phyloP scores from a whole-genome alignment of 2,888 invertebrate species.

The Hypolimnas misippus region DNA sequence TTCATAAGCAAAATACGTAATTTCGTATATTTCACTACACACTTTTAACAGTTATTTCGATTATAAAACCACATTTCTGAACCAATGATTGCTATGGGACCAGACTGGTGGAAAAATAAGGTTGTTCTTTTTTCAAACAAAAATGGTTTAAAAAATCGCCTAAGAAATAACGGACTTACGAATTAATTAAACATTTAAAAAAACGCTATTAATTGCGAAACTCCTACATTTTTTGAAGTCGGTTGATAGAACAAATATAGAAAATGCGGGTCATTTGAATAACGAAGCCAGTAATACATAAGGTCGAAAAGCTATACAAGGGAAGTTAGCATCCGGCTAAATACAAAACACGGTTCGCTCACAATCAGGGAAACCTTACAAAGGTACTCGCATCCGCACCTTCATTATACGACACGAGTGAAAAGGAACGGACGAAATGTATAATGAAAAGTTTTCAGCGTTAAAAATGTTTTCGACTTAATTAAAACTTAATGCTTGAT shows the following conservation, averaged over 20 bases:
- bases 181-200: too few relatives aligned
- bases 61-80: too few relatives aligned
- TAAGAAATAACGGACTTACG: too few relatives aligned
- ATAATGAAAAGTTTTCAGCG: conserved; percentile 20
- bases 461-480: conserved; percentile 21
- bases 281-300: conserved; percentile 14
- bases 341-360: conserved; percentile 29
- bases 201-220: too few relatives aligned
- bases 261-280: conserved; percentile 16
- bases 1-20: too few relatives aligned
- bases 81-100: too few relatives aligned
- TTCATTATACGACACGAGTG: conserved; percentile 22
- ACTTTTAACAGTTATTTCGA: too few relatives aligned
- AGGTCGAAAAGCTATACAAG: conserved; percentile 25
- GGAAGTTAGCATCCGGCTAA: conserved; percentile 30
- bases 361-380: conserved; percentile 27
- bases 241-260: conserved; percentile 11
- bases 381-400: conserved; percentile 33
- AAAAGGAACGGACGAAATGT: conserved; percentile 20
- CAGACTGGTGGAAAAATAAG: too few relatives aligned
- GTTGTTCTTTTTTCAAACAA: too few relatives aligned
- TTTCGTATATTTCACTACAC: too few relatives aligned
- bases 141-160: too few relatives aligned
- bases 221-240: too few relatives aligned
- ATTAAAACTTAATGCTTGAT: conserved; percentile 24